Evolutionary conservation across 1,140 invertebrate genomes (phyloP).

Genomic region (Daktulosphaira vitifoliae): DNA sequence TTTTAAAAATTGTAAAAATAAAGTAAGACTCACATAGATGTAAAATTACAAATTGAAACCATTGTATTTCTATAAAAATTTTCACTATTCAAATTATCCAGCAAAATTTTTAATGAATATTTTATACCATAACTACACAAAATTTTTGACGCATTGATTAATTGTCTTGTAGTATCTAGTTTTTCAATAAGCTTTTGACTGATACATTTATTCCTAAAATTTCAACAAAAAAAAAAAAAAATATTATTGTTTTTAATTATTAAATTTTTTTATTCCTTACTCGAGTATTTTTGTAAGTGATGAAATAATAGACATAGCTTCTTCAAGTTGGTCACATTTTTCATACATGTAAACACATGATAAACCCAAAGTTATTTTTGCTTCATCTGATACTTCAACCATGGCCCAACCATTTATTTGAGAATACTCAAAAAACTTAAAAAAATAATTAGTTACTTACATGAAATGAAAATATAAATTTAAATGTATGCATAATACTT

Average conservation of each 20-base stretch:
- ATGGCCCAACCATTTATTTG: constrained; percentile 19
- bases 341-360: constrained; percentile 18
- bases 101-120: constrained; percentile 3
- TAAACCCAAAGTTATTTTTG: constrained; percentile 4
- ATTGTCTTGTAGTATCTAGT: not conserved
- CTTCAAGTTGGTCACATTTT: constrained; percentile 24
- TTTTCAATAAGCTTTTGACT: not conserved
- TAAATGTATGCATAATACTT: no score
- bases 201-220: not conserved
- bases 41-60: constrained; percentile 4
- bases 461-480: no score
- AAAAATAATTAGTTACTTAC: no score
- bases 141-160: constrained; percentile 26
- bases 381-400: not conserved
- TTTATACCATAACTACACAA: constrained; percentile 17
- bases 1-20: not conserved
- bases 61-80: constrained; percentile 8
- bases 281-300: constrained; percentile 18
- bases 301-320: not conserved
- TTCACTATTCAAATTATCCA: not conserved
- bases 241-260: not conserved
- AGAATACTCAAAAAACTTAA: constrained; percentile 14
- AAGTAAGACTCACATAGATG: constrained; percentile 4
- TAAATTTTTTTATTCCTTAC: constrained; percentile 2
- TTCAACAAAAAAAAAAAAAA: constrained; percentile 10